phyloP scores from a whole-genome alignment of 2,113 vertebrate genomes.

The Heterochromis multidens region DNA sequence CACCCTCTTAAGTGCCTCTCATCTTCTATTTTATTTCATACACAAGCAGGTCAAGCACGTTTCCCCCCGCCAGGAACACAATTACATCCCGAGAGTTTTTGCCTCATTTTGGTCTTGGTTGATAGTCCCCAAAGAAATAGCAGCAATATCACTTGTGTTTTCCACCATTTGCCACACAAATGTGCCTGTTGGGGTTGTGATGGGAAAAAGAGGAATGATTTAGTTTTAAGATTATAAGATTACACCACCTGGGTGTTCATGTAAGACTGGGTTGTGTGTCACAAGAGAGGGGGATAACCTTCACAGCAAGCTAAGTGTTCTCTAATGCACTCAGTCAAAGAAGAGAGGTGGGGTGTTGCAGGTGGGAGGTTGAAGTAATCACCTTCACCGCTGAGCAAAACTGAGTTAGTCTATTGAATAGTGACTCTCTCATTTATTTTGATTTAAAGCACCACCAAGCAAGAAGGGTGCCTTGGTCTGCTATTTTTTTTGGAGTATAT shows the following conservation, averaged over 20 bases:
- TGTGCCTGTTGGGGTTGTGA: background rate
- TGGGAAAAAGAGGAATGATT: background rate
- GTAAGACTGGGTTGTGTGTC: constrained; percentile 4
- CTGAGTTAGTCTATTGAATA: constrained; percentile 26
- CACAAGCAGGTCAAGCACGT: constrained; percentile 26
- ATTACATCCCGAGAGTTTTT: constrained; percentile 10
- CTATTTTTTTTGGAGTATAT: background rate
- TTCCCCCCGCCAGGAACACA: background rate
- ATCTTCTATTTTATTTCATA: constrained; percentile 12
- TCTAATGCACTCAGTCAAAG: constrained; percentile 17
- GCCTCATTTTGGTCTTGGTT: background rate
- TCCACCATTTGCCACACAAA: constrained; percentile 16
- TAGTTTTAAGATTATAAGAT: constrained; percentile 7
- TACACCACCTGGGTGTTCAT: constrained; percentile 17
- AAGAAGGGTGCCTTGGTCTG: background rate
- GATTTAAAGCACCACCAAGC: constrained; percentile 51
- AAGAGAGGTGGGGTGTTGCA: background rate
- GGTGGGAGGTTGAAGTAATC: constrained; percentile 43
- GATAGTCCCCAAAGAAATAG: constrained; percentile 4
- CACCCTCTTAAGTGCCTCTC: constrained; percentile 18
- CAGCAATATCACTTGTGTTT: background rate
- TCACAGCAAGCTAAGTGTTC: constrained; percentile 35
- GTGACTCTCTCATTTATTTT: constrained; percentile 52
- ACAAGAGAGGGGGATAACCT: constrained; percentile 30
- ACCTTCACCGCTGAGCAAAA: constrained; percentile 33